Evolutionary conservation across 2,113 vertebrate genomes (phyloP).

Genomic region (Phaethon lepturus): DNA sequence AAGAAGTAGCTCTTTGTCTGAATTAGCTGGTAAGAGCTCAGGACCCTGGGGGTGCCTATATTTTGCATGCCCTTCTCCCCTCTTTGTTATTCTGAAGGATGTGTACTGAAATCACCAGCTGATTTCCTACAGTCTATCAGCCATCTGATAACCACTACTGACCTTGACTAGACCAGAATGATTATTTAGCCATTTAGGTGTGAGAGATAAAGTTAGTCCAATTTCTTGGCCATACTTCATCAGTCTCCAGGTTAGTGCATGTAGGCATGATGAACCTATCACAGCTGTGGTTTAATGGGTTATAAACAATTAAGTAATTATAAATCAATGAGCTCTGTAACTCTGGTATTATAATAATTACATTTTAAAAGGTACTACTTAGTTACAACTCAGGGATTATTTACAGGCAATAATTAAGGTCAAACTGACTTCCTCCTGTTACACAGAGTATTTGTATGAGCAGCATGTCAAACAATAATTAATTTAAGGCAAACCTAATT

Average conservation of each 20-base stretch:
- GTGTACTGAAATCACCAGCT: background rate
- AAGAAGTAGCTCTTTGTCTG: background rate
- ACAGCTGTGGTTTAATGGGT: slow-evolving; percentile 53
- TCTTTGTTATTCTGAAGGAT: background rate
- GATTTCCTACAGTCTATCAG: background rate
- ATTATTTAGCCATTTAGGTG: background rate
- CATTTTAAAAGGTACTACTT: slow-evolving; percentile 70
- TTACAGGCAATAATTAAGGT: slow-evolving; percentile 68
- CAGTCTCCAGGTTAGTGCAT: background rate
- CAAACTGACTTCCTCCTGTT: slow-evolving; percentile 57
- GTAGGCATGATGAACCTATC: slow-evolving; percentile 26
- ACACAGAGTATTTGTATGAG: slow-evolving; percentile 25
- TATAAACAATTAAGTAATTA: slow-evolving; percentile 71
- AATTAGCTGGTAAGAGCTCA: background rate
- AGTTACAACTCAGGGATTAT: slow-evolving; percentile 71
- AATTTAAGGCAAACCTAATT: slow-evolving; percentile 52
- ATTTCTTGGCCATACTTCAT: background rate
- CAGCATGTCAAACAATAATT: slow-evolving; percentile 33
- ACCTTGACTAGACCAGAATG: background rate
- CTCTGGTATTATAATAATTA: slow-evolving; percentile 57
- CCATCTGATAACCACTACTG: background rate
- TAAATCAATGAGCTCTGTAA: slow-evolving; percentile 67
- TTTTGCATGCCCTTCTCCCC: background rate
- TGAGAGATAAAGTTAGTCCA: background rate
- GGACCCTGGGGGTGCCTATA: background rate